Conservation (phyloP, 1,140 invertebrate genomes). For the Caenorhabditis latens region DNA sequence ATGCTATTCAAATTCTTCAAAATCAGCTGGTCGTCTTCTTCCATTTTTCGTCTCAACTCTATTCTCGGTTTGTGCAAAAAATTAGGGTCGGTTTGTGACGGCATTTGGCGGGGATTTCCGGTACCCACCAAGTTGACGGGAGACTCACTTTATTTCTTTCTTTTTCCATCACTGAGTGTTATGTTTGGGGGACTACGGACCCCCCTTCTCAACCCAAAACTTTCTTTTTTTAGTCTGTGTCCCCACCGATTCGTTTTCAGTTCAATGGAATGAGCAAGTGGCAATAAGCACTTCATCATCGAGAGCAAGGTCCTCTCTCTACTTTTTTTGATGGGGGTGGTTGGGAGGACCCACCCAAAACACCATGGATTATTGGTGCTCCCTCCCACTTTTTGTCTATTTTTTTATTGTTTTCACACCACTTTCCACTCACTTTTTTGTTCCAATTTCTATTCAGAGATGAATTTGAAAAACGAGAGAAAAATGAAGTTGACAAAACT, state of each 20-base stretch:
- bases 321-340: background rate
- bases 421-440: background rate
- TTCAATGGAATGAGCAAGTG: slow-evolving; percentile 50
- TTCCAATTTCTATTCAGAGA: background rate
- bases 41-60: background rate
- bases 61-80: slow-evolving; percentile 1
- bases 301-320: background rate
- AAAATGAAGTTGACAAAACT: background rate
- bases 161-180: slow-evolving; percentile 6
- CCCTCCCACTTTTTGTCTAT: background rate
- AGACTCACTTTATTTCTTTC: slow-evolving; percentile 41
- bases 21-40: background rate
- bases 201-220: no score
- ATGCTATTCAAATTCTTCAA: background rate
- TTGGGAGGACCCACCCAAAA: slow-evolving; percentile 4
- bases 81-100: slow-evolving; percentile 53
- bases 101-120: slow-evolving; percentile 45
- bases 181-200: background rate
- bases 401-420: slow-evolving; percentile 44
- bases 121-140: background rate
- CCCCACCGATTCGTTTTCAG: slow-evolving; percentile 32
- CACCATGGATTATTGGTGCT: background rate
- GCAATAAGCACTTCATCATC: slow-evolving; percentile 36
- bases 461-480: background rate
- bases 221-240: background rate